Evolutionary conservation across 1,140 invertebrate genomes (phyloP).

Genomic region (Drosophila repleta): DNA sequence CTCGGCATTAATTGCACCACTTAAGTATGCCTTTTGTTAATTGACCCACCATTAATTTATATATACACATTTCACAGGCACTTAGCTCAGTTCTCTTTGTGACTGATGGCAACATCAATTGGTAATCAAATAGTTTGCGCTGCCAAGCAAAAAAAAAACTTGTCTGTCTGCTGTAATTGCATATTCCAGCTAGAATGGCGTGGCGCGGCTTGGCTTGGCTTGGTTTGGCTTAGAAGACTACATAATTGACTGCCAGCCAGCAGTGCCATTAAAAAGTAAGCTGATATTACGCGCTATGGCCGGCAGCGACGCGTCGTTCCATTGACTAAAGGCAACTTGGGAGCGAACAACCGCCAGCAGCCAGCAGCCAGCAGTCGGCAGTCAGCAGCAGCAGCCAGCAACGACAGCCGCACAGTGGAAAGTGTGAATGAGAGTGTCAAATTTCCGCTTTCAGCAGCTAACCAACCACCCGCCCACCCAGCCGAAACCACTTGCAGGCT

Average conservation of each 20-base stretch:
- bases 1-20: too few species aligned
- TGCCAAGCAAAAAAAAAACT: slow-evolving; percentile 8
- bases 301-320: slow-evolving; percentile 32
- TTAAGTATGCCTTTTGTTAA: too few species aligned
- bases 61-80: slow-evolving; percentile 12
- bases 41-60: too few species aligned
- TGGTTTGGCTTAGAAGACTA: slow-evolving; percentile 56
- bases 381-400: neutral
- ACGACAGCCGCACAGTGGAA: slow-evolving; percentile 23
- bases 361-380: neutral
- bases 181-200: slow-evolving; percentile 52
- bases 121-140: slow-evolving; percentile 72
- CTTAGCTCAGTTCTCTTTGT: slow-evolving; percentile 24
- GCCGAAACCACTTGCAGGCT: neutral
- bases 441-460: slow-evolving; percentile 67
- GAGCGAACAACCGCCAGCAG: neutral
- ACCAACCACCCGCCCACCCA: neutral
- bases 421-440: slow-evolving; percentile 76
- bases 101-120: slow-evolving; percentile 55
- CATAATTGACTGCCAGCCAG: slow-evolving; percentile 67
- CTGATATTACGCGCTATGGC: slow-evolving; percentile 67
- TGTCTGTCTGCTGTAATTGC: slow-evolving; percentile 54
- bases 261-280: slow-evolving; percentile 76
- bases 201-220: too few species aligned
- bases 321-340: slow-evolving; percentile 4